phyloP scores from a whole-genome alignment of 2,888 invertebrate species.

The Leptopilina drosophilae region DNA sequence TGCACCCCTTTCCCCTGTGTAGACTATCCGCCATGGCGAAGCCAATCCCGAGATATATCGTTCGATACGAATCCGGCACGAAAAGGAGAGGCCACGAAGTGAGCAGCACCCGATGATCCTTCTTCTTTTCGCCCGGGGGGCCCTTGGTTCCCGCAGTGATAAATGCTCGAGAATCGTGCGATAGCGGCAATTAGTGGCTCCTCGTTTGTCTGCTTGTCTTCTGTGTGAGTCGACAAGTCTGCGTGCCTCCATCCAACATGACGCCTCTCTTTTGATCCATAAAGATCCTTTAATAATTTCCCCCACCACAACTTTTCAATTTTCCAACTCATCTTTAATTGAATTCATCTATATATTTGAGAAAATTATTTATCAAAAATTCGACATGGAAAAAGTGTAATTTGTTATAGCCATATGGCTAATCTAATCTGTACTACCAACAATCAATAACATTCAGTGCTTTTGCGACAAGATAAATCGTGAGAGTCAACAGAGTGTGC shows the following conservation, averaged over 20 bases:
- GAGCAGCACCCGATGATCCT: constrained; percentile 55
- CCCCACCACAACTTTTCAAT: background rate
- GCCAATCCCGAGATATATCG: constrained; percentile 81
- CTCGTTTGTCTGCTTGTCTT: constrained; percentile 42
- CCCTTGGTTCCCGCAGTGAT: constrained; percentile 41
- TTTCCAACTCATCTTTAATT: too few relatives aligned
- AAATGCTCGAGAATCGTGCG: constrained; percentile 45
- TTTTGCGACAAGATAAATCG: constrained; percentile 66
- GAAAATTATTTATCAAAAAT: too few relatives aligned
- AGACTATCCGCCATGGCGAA: constrained; percentile 74
- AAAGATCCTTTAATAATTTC: constrained; percentile 22
- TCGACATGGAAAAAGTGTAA: too few relatives aligned
- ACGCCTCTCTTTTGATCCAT: constrained; percentile 30
- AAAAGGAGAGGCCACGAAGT: constrained; percentile 49
- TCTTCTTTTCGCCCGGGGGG: constrained; percentile 63
- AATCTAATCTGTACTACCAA: constrained; percentile 1
- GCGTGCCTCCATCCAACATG: constrained; percentile 3
- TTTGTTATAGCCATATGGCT: background rate
- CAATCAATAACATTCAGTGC: constrained; percentile 12
- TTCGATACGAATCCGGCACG: constrained; percentile 73
- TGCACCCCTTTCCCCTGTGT: constrained; percentile 70
- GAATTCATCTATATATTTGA: too few relatives aligned
- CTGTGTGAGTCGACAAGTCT: background rate
- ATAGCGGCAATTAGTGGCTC: constrained; percentile 46
- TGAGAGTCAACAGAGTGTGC: constrained; percentile 65